Percentiles rank a stretch among this genome's conserved stretches.
These are phyloP conservation scores for Cheilosia vulpina DNA, from an alignment of 2,888 invertebrate species.

Conservation along the genomic window DNA sequence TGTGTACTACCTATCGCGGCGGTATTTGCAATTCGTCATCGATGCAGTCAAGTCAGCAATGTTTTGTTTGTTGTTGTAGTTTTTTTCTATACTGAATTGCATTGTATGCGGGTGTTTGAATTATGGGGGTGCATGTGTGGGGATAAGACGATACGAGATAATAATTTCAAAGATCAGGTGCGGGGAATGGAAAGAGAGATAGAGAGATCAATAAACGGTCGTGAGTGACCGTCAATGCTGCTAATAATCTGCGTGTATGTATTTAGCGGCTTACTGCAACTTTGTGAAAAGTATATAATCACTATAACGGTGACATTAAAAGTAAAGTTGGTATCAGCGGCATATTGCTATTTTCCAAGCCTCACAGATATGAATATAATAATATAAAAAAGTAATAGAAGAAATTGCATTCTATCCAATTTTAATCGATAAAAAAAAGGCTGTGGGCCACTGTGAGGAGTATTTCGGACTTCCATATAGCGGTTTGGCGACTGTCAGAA, in stretches of 20 bases:
- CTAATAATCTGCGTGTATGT: neutral
- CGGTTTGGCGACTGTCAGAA: no score
- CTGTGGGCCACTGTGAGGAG: no score
- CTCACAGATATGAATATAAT: no score
- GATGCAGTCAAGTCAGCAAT: constrained; percentile 14
- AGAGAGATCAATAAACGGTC: constrained; percentile 71
- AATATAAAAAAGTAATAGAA: no score
- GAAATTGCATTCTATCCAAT: no score
- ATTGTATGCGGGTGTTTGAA: constrained; percentile 52
- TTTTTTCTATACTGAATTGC: constrained; percentile 3
- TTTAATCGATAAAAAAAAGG: no score
- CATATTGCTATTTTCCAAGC: no score
- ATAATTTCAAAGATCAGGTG: constrained; percentile 12
- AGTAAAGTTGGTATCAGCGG: no score
- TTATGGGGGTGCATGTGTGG: constrained; percentile 61
- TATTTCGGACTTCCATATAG: no score
- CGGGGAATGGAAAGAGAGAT: neutral
- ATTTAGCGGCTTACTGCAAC: no score
- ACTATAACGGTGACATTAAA: neutral
- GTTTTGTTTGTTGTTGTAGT: neutral
- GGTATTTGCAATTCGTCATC: constrained; percentile 67
- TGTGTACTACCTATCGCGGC: constrained; percentile 9
- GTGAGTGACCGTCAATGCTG: constrained; percentile 61
- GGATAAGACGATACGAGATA: constrained; percentile 15
- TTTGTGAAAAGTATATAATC: neutral